Conservation (phyloP, 2,888 invertebrate genomes). For the Pachycephus smyrnensis region DNA sequence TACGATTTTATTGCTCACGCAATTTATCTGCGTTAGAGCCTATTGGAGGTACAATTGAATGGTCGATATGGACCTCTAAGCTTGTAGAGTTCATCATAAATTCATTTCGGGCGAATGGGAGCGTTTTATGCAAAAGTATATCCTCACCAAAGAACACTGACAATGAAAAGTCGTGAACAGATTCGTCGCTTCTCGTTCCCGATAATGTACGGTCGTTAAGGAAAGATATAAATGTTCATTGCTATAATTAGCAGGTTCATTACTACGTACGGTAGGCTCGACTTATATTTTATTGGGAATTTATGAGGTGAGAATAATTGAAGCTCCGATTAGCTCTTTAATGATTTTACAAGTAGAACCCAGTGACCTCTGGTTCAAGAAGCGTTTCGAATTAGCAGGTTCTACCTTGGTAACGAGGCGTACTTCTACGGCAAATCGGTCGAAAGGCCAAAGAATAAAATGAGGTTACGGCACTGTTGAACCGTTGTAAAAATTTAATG, state of each 20-base stretch:
- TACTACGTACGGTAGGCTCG: background rate
- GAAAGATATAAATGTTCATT: background rate
- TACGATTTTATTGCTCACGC: slow-evolving; percentile 8
- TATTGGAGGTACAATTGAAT: slow-evolving; percentile 49
- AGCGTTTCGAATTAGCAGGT: background rate
- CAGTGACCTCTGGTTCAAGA: background rate
- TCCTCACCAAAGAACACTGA: background rate
- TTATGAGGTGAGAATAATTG: background rate
- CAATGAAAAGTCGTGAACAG: background rate
- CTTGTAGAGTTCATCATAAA: slow-evolving; percentile 46
- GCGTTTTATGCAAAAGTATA: background rate
- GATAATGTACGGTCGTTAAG: background rate
- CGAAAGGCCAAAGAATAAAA: slow-evolving; percentile 22
- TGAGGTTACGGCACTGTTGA: slow-evolving; percentile 28
- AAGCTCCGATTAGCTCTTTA: background rate
- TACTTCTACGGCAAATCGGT: slow-evolving; percentile 12
- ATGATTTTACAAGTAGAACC: background rate
- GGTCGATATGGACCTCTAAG: slow-evolving; percentile 21
- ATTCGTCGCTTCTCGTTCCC: background rate
- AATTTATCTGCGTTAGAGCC: slow-evolving; percentile 54
- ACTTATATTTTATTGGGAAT: background rate
- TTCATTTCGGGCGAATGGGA: slow-evolving; percentile 44
- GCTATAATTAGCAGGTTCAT: background rate
- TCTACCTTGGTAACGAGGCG: background rate
- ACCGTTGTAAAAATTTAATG: slow-evolving; percentile 11